Percentiles rank a stretch among this genome's conserved stretches.
Evolutionary conservation across 2,888 invertebrate genomes (phyloP).

Genomic region (Drosophila engyochracea): DNA sequence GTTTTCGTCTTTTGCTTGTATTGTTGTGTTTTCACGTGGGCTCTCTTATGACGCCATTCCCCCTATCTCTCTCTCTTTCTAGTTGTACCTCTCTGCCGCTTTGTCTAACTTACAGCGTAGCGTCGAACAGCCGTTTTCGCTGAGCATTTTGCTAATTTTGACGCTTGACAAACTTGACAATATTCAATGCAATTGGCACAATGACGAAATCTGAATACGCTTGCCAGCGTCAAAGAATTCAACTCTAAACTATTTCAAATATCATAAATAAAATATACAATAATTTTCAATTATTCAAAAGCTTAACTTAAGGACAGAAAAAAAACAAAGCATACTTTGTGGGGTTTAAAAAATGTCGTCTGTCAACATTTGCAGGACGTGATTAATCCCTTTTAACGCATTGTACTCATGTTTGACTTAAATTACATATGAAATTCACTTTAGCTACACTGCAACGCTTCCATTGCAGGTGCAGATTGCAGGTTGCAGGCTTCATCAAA

Average conservation of each 20-base stretch:
- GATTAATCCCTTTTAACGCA: not conserved
- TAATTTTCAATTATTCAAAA: not conserved
- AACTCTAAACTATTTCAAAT: not conserved
- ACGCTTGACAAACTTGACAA: constrained; percentile 65
- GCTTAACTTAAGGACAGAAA: not conserved
- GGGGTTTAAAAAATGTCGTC: not conserved
- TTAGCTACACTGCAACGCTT: not conserved
- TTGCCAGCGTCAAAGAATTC: not conserved
- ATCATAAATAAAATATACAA: not conserved
- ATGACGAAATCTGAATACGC: constrained; percentile 27
- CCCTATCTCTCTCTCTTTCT: not conserved
- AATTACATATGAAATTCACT: not conserved
- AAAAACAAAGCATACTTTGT: constrained; percentile 2
- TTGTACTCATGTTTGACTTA: not conserved
- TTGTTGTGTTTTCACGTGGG: constrained; percentile 42
- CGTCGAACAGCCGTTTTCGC: constrained; percentile 34
- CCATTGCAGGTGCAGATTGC: not conserved
- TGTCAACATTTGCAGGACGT: not conserved
- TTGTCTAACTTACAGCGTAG: constrained; percentile 11
- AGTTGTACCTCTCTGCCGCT: not conserved
- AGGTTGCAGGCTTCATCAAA: constrained; percentile 8
- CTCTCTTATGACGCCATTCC: constrained; percentile 17
- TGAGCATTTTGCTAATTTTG: constrained; percentile 59
- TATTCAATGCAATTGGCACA: not conserved
- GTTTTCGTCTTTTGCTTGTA: constrained; percentile 45